A percentile compares a stretch with the other conserved stretches of the same genome.
These are phyloP conservation scores for Bemisia tabaci DNA, from an alignment of 1,140 invertebrate species.

Conservation along the genomic window DNA sequence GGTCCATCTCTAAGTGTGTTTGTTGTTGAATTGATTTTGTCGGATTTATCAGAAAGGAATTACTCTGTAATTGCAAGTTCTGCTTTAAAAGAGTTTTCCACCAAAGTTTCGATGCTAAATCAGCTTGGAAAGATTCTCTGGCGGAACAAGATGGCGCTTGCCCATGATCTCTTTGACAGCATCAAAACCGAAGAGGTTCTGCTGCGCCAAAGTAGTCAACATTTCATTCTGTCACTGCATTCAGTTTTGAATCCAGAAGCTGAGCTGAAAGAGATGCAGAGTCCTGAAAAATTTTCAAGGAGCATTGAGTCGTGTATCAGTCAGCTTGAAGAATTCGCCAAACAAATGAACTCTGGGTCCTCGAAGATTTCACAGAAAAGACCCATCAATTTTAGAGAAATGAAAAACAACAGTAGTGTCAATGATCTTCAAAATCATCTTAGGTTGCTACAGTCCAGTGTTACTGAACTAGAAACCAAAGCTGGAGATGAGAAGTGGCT, in stretches of 20 bases:
- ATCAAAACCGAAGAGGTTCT: background rate
- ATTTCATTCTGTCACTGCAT: background rate
- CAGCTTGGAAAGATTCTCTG: background rate
- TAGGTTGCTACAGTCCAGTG: background rate
- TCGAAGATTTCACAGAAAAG: background rate
- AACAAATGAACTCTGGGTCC: background rate
- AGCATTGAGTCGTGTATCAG: background rate
- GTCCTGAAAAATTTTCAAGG: background rate
- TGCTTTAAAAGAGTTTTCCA: background rate
- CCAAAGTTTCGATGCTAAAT: background rate
- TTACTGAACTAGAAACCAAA: background rate
- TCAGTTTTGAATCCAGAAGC: no score
- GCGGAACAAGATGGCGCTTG: background rate
- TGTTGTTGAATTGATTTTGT: background rate
- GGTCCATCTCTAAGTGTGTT: background rate
- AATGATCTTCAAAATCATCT: background rate
- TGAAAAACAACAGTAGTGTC: background rate
- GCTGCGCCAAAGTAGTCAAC: background rate
- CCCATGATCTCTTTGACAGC: background rate
- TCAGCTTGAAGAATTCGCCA: background rate
- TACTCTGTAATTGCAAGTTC: background rate
- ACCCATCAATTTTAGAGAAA: background rate
- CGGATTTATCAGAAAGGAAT: background rate
- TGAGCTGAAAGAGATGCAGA: no score
- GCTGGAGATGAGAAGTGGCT: slow-evolving; percentile 13